Percentiles rank a stretch among this genome's conserved stretches.
Conservation (phyloP, 2,797 vertebrate genomes). For the Scolopax rusticola region DNA sequence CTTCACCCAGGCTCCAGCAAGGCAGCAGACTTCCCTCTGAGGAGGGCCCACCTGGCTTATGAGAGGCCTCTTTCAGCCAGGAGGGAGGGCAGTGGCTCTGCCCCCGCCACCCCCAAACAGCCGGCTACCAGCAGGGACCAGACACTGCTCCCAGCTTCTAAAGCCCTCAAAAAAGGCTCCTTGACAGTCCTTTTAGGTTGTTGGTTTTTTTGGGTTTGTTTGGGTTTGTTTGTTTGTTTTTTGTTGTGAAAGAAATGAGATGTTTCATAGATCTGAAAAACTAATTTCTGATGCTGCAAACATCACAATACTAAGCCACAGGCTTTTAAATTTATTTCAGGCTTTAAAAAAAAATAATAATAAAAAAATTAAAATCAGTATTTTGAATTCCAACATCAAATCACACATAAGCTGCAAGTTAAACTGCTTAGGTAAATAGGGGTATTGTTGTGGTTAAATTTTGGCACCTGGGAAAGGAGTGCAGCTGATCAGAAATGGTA, state of each 20-base stretch:
- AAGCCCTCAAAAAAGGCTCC: no score
- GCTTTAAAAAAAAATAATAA: neutral
- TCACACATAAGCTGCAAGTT: neutral
- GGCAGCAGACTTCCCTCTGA: no score
- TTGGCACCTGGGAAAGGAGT: neutral
- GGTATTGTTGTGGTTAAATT: neutral
- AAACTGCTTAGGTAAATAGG: neutral
- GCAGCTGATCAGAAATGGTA: neutral
- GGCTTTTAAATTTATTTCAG: neutral
- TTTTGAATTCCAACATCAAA: neutral
- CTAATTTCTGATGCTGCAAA: neutral
- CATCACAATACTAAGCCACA: neutral
- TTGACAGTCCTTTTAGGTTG: no score
- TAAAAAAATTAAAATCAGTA: neutral
- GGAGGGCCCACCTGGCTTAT: no score
- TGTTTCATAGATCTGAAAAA: neutral
- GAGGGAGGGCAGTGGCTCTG: no score
- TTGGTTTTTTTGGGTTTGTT: no score
- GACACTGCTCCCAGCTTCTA: no score
- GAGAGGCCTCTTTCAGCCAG: no score
- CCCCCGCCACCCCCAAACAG: no score
- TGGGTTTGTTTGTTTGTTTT: no score
- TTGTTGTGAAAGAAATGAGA: neutral
- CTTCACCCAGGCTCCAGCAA: no score
- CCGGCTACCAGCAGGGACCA: no score